These are phyloP conservation scores for Urocynchramus pylzowi DNA, from an alignment of 2,113 vertebrate species.

Conservation along the genomic window DNA sequence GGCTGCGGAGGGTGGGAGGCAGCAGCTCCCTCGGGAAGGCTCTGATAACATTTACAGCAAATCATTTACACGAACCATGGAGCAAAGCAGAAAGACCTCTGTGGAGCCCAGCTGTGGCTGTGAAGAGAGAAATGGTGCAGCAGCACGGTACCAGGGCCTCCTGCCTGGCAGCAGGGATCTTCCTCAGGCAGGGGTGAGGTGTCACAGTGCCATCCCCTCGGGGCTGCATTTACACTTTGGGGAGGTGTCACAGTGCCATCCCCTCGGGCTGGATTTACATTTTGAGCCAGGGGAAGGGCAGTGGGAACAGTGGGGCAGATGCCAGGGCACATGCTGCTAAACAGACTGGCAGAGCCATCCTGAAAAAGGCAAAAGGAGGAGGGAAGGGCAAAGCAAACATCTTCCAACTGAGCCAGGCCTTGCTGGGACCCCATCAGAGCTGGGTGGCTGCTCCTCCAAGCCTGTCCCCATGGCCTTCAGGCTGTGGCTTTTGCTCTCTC, in stretches of 20 bases:
- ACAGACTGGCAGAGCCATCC: not conserved
- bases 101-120: not conserved
- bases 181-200: not conserved
- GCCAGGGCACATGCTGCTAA: fast-evolving
- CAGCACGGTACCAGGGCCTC: fast-evolving
- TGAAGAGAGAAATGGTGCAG: not conserved
- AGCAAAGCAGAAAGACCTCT: not conserved
- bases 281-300: not conserved
- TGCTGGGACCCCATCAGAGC: not conserved
- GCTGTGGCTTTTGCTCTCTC: not conserved
- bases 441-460: not conserved
- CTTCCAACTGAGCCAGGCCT: not conserved
- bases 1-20: not conserved
- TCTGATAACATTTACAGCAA: not conserved
- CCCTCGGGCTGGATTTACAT: not conserved
- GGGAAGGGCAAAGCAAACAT: not conserved
- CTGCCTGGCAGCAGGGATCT: not conserved
- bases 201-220: not conserved
- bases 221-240: not conserved
- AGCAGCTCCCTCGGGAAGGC: constrained; percentile 8
- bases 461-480: not conserved
- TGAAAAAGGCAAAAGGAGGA: not conserved
- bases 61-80: not conserved
- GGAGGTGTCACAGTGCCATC: too few relatives aligned
- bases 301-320: not conserved